Percentiles rank a stretch among this genome's conserved stretches.
These are phyloP conservation scores for Heliconius hermathena DNA, from an alignment of 1,140 invertebrate genomes.

Conservation along the genomic window DNA sequence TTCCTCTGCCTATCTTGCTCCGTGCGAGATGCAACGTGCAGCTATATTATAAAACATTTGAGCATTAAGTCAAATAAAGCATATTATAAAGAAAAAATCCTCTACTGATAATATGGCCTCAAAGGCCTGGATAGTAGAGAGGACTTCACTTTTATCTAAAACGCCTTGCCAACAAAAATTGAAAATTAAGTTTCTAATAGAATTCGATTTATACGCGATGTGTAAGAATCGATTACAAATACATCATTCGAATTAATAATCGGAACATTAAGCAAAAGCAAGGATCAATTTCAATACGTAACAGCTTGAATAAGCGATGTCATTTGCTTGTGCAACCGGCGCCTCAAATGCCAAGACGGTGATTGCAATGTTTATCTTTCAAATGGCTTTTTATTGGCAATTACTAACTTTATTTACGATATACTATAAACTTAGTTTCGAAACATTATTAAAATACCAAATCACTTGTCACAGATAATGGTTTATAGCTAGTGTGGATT, in stretches of 20 bases:
- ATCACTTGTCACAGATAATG: constrained; percentile 3
- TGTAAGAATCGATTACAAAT: not conserved
- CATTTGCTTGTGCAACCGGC: constrained; percentile 18
- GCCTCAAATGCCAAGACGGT: constrained; percentile 22
- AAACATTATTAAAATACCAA: not conserved
- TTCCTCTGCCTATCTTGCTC: no score
- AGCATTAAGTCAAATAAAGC: no score
- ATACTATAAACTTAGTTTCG: constrained; percentile 9
- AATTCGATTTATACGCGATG: not conserved
- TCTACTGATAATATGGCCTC: no score
- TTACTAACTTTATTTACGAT: constrained; percentile 19
- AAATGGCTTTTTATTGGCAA: constrained; percentile 26
- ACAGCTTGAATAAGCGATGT: constrained; percentile 5
- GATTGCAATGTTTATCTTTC: constrained; percentile 27
- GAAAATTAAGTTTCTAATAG: not conserved
- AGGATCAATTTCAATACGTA: constrained; percentile 1
- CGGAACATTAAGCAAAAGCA: not conserved
- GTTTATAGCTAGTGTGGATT: constrained; percentile 4
- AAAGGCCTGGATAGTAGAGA: no score
- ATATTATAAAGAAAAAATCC: no score
- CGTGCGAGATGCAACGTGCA: no score
- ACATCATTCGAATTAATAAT: not conserved
- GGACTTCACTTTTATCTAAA: not conserved
- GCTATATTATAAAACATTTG: no score
- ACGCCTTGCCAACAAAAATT: no score